These are phyloP conservation scores for Clepsis dumicolana DNA, from an alignment of 2,888 invertebrate species.

Conservation along the genomic window DNA sequence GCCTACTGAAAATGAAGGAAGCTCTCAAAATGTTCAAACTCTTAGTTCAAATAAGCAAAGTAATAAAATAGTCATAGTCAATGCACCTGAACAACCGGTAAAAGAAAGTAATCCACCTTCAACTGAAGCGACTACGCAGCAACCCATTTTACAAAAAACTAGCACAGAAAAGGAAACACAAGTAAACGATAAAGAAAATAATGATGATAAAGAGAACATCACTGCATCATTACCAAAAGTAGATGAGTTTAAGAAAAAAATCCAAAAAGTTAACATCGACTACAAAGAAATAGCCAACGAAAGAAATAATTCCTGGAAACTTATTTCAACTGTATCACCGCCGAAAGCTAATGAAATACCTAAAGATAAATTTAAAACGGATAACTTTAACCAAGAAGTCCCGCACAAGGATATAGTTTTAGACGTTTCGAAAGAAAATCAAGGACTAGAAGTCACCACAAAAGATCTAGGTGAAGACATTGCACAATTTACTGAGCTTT, in stretches of 20 bases:
- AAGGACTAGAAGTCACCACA: conserved; percentile 92
- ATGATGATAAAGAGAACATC: conserved; percentile 54
- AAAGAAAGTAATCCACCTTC: conserved; percentile 41
- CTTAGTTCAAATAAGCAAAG: conserved; percentile 31
- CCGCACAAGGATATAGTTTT: conserved; percentile 72
- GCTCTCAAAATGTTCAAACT: conserved; percentile 5
- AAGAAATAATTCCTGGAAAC: conserved; percentile 84
- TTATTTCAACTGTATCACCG: conserved; percentile 86
- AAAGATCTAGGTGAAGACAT: conserved; percentile 90
- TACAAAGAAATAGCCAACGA: conserved; percentile 74
- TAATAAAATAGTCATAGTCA: conserved; percentile 11
- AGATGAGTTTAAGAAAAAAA: conserved; percentile 80
- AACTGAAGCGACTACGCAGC: conserved; percentile 30
- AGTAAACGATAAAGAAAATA: conserved; percentile 40
- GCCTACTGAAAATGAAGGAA: neutral
- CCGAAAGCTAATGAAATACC: conserved; percentile 72
- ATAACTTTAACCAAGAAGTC: conserved; percentile 59
- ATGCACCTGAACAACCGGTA: conserved; percentile 12
- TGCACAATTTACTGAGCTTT: conserved; percentile 91
- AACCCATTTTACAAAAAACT: conserved; percentile 43
- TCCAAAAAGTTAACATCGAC: conserved; percentile 79
- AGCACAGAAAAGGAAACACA: conserved; percentile 22
- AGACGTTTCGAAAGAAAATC: conserved; percentile 80
- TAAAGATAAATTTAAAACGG: conserved; percentile 72
- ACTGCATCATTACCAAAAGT: conserved; percentile 66